Evolutionary conservation across 2,797 vertebrate genomes (phyloP).

Genomic region (Furcifer pardalis): DNA sequence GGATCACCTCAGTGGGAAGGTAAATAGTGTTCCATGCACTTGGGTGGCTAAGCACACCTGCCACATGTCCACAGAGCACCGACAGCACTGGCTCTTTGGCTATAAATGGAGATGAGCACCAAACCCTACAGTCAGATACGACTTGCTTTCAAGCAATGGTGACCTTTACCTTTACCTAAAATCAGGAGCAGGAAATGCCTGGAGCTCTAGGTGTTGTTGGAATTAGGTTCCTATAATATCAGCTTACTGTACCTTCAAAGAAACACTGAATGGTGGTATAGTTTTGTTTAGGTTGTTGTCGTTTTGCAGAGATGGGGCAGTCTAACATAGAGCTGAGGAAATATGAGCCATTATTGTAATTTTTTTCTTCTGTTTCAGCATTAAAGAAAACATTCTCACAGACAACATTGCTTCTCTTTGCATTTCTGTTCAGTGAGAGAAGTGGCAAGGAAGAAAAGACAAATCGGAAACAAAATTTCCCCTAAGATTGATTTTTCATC

Average conservation of each 20-base stretch:
- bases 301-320: background rate
- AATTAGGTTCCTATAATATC: background rate
- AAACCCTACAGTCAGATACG: too few species aligned
- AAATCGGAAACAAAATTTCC: conserved; percentile 64
- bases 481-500: conserved; percentile 72
- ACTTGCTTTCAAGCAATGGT: too few species aligned
- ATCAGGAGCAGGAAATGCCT: background rate
- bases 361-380: background rate
- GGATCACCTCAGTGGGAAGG: too few species aligned
- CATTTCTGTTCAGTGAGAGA: background rate
- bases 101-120: too few species aligned
- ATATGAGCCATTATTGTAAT: background rate
- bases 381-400: conserved; percentile 15
- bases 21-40: too few species aligned
- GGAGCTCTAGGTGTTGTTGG: too few species aligned
- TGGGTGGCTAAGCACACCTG: too few species aligned
- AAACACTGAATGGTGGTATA: background rate
- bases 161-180: too few species aligned
- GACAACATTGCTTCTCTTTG: background rate
- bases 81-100: too few species aligned
- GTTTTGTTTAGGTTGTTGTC: background rate
- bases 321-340: background rate
- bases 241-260: background rate
- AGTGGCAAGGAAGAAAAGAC: conserved; percentile 35
- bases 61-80: too few species aligned